phyloP scores from a whole-genome alignment of 2,888 invertebrate genomes.

The Spialia ferax region DNA sequence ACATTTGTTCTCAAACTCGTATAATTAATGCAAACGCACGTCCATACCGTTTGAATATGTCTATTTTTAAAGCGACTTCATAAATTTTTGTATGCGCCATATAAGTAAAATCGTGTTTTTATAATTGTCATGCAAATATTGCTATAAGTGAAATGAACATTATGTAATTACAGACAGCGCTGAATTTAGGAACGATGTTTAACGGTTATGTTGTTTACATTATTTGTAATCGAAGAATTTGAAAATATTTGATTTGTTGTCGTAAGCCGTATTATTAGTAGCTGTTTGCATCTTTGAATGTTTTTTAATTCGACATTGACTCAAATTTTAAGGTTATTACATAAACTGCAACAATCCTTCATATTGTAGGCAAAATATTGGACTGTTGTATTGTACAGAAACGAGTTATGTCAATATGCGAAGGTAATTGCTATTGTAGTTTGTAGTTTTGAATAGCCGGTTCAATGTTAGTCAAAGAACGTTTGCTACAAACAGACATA shows the following conservation, averaged over 20 bases:
- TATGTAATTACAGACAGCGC: slow-evolving; percentile 50
- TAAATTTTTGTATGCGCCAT: slow-evolving; percentile 65
- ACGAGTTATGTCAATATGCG: slow-evolving; percentile 26
- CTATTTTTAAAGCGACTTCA: slow-evolving; percentile 50
- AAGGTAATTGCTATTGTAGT: slow-evolving; percentile 31
- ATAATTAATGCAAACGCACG: slow-evolving; percentile 82
- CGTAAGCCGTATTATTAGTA: not conserved
- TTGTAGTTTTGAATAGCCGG: slow-evolving; percentile 6
- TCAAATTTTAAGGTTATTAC: slow-evolving; percentile 22
- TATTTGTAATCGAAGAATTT: slow-evolving; percentile 22
- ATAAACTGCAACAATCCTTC: slow-evolving; percentile 23
- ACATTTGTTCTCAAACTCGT: slow-evolving; percentile 59
- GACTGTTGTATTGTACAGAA: slow-evolving; percentile 16
- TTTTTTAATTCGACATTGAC: slow-evolving; percentile 29
- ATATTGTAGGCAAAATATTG: slow-evolving; percentile 35
- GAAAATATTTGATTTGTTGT: slow-evolving; percentile 25
- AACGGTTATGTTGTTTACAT: slow-evolving; percentile 30
- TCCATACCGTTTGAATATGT: slow-evolving; percentile 53
- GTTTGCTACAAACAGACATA: slow-evolving; percentile 31
- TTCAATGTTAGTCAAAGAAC: slow-evolving; percentile 28
- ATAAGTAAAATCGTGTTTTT: slow-evolving; percentile 64
- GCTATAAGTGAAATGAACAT: slow-evolving; percentile 52
- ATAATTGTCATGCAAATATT: slow-evolving; percentile 71
- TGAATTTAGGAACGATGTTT: slow-evolving; percentile 43
- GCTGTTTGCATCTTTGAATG: slow-evolving; percentile 22